Base-by-base conservation (phyloP, 2,888 invertebrate species). In the Callinectes sapidus region DNA sequence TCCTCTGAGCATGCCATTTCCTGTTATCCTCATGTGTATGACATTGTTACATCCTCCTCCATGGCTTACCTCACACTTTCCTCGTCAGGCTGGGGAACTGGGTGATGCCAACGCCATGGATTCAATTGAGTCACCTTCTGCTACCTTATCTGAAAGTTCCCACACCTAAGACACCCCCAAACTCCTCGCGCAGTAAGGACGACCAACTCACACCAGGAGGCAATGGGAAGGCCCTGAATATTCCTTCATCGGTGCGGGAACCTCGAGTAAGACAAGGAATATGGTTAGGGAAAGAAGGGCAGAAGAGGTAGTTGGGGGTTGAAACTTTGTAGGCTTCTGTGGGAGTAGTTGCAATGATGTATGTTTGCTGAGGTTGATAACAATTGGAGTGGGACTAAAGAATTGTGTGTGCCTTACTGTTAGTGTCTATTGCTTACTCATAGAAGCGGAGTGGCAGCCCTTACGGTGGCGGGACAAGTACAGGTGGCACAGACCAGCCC, bases 31-130 rank as follows among this genome's bases (percentile, higher is more conserved):
- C n/a, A n/a, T n/a, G n/a, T n/a, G n/a, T 16, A 23, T 61, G 18
- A 23, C 61, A 2, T 81, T 32, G 2, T 81, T n/a, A 23, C 28
- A 14, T 32, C 32, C 28, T 35, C 23, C 18, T 6, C 86, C 13
- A 39, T n/a, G 39, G 23, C 86, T 23, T 23, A 10, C 14, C 6
- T n/a, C n/a, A 28, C 54, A n/a, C 3, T 54, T 54, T n/a, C 28
- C 71, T 42, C 77, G 16, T 10, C 81, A 92, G 92, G 77, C 14
- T 89, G 18, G 88, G 90, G 18, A 89, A 85, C 55, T 92, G 92
- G 92, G 77, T 93, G 18, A 87, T 91, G 91, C 91, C 90, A 32
- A 92, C 88, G 5, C 88, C 90, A 2, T 92, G 92, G 92, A 89
- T 92, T 3, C 92, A 92, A 10, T 87, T 92, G 23, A 92, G 88